Conservation (phyloP, 2,797 vertebrate genomes). For the Epinephelus awoara region DNA sequence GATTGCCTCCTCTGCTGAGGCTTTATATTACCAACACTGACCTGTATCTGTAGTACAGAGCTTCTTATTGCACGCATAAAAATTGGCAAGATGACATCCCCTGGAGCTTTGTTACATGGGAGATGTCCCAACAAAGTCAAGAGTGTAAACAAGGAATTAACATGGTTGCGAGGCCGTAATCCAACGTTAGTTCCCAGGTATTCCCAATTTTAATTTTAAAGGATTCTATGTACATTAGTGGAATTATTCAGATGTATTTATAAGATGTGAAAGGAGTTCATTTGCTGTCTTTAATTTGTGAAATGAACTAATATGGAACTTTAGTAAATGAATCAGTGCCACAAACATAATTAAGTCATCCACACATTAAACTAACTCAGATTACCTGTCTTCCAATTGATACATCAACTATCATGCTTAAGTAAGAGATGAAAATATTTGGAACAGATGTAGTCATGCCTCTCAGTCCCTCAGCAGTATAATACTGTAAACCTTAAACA, state of each 20-base stretch:
- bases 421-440: not conserved
- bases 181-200: constrained; percentile 10
- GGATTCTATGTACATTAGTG: constrained; percentile 26
- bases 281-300: constrained; percentile 11
- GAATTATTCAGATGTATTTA: constrained; percentile 18
- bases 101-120: constrained; percentile 4
- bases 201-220: not conserved
- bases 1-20: constrained; percentile 49
- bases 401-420: not conserved
- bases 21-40: constrained; percentile 23
- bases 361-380: not conserved
- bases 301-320: constrained; percentile 7
- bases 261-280: constrained; percentile 9
- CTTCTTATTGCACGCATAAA: constrained; percentile 36
- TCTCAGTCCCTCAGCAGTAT: constrained; percentile 24
- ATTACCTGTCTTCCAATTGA: constrained; percentile 43
- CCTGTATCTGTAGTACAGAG: constrained; percentile 19
- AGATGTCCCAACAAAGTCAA: not conserved
- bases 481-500: not conserved
- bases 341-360: constrained; percentile 18
- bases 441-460: not conserved
- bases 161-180: constrained; percentile 1
- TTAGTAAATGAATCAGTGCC: constrained; percentile 16
- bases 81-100: not conserved
- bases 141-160: not conserved